These are phyloP conservation scores for Drosophila pruinosa DNA, from an alignment of 1,140 invertebrate genomes.

Conservation along the genomic window DNA sequence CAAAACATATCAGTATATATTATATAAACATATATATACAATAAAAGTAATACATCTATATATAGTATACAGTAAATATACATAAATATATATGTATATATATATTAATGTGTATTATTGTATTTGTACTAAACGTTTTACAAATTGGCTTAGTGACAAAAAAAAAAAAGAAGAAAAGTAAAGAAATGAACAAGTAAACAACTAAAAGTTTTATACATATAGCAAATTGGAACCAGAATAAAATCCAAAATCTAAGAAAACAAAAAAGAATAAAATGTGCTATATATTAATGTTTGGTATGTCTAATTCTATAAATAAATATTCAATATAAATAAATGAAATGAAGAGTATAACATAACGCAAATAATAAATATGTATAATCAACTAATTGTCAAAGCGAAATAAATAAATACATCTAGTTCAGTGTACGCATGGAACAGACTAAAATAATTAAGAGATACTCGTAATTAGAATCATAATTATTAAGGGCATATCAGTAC, in stretches of 20 bases:
- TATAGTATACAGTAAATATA: conserved; percentile 37
- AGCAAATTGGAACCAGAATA: conserved; percentile 70
- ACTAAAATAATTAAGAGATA: conserved; percentile 50
- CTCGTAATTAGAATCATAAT: conserved; percentile 56
- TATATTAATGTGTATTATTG: conserved; percentile 65
- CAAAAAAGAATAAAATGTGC: conserved; percentile 36
- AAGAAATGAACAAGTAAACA: conserved; percentile 28
- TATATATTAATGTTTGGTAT: conserved; percentile 74
- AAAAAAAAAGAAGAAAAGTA: conserved; percentile 4
- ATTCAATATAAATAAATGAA: conserved; percentile 54
- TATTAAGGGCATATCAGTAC: conserved; percentile 74
- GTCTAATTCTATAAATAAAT: conserved; percentile 78
- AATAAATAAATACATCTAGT: conserved; percentile 31
- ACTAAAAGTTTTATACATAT: conserved; percentile 76
- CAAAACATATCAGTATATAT: conserved; percentile 79
- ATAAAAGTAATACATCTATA: conserved; percentile 47
- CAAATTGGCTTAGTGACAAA: conserved; percentile 72
- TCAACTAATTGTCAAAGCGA: conserved; percentile 60
- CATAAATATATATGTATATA: conserved; percentile 56
- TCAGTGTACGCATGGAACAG: conserved; percentile 56
- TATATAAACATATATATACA: conserved; percentile 52
- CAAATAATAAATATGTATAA: conserved; percentile 19
- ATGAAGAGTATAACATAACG: conserved; percentile 21
- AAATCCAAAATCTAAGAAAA: conserved; percentile 18
- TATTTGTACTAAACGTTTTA: conserved; percentile 81